phyloP scores from a whole-genome alignment of 2,113 vertebrate genomes.

The Semicossyphus pulcher region DNA sequence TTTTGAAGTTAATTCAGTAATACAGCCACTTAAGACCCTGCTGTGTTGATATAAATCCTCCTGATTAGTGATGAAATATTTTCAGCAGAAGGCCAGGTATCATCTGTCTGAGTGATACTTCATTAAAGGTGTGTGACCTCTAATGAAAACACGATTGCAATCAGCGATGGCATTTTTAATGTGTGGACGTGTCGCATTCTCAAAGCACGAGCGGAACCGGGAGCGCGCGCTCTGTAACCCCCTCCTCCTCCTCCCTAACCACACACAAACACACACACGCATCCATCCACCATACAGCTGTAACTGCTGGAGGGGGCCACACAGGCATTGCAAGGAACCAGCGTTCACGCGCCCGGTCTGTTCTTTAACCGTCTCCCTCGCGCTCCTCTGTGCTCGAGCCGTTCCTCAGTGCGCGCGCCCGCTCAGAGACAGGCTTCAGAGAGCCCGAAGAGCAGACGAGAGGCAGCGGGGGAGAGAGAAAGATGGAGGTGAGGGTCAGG shows the following conservation, averaged over 20 bases:
- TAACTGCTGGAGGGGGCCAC: conserved; percentile 46
- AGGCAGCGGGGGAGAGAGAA: conserved; percentile 67
- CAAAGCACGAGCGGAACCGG: conserved; percentile 65
- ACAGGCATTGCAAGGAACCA: neutral
- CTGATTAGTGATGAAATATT: conserved; percentile 23
- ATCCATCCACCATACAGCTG: conserved; percentile 8
- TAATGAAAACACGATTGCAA: conserved; percentile 61
- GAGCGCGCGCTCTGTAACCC: conserved; percentile 46
- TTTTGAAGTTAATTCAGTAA: neutral
- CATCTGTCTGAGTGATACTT: conserved; percentile 38
- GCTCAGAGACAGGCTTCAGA: conserved; percentile 43
- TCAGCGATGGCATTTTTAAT: conserved; percentile 53
- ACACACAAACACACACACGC: neutral
- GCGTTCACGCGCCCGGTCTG: conserved; percentile 61
- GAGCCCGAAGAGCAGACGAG: conserved; percentile 62
- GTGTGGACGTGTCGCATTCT: conserved; percentile 71
- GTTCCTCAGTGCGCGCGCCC: conserved; percentile 56
- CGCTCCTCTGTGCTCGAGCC: conserved; percentile 23
- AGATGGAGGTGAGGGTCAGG: conserved; percentile 81
- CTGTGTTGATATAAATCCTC: neutral
- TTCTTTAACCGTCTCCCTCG: conserved; percentile 14
- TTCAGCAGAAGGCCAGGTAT: conserved; percentile 19
- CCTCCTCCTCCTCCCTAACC: neutral
- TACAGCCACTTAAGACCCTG: neutral
- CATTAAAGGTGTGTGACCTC: conserved; percentile 61